Percentiles rank a stretch among this genome's conserved stretches.
These are phyloP conservation scores for Drosophila tani DNA, from an alignment of 1,140 invertebrate genomes.

Conservation along the genomic window DNA sequence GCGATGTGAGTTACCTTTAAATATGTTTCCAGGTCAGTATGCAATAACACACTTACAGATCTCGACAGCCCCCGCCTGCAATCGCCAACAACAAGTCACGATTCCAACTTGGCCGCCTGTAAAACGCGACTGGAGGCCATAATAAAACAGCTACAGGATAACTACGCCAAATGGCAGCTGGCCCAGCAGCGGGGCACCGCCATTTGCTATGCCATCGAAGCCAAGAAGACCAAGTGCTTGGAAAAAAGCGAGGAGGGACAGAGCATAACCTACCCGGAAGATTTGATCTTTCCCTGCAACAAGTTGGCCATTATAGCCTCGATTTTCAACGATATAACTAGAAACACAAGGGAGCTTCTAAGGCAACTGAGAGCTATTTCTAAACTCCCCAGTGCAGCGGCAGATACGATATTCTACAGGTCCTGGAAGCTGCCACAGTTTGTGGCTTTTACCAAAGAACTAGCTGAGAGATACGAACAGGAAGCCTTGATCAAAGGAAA, in stretches of 20 bases:
- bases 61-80: constrained; percentile 43
- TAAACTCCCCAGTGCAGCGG: constrained; percentile 42
- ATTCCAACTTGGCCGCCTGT: constrained; percentile 49
- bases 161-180: constrained; percentile 75
- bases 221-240: constrained; percentile 64
- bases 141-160: constrained; percentile 55
- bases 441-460: constrained; percentile 57
- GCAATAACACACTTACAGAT: constrained; percentile 16
- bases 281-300: constrained; percentile 52
- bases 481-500: constrained; percentile 59
- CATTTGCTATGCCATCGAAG: constrained; percentile 74
- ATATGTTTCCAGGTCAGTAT: neutral
- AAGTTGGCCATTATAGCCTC: constrained; percentile 71
- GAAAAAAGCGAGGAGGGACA: constrained; percentile 27
- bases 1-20: constrained; percentile 57
- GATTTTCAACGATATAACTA: constrained; percentile 72
- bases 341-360: constrained; percentile 54
- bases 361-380: constrained; percentile 56
- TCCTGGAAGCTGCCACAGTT: constrained; percentile 71
- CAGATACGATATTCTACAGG: constrained; percentile 59
- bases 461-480: constrained; percentile 58
- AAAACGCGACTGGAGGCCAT: constrained; percentile 54
- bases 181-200: constrained; percentile 71
- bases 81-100: constrained; percentile 40
- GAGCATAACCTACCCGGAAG: constrained; percentile 51